A percentile compares a stretch with the other conserved stretches of the same genome.
These are phyloP conservation scores for Pipra filicauda DNA, from an alignment of 2,113 vertebrate species.

Conservation along the genomic window DNA sequence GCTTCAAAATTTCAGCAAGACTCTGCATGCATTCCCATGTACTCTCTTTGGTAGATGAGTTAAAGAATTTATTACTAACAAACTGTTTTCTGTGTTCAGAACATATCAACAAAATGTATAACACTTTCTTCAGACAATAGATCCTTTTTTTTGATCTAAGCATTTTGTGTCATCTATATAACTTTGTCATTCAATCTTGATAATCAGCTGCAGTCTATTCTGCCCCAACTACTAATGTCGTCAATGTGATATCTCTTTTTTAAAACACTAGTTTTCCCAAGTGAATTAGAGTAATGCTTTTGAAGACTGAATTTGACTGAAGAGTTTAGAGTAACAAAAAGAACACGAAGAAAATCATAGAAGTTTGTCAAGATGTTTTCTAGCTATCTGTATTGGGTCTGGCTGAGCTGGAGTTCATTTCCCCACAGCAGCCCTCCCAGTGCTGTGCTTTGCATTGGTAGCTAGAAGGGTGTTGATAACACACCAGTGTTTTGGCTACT, in stretches of 20 bases:
- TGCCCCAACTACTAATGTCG: neutral
- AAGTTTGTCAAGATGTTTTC: neutral
- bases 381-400: neutral
- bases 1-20: neutral
- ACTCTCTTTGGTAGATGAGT: neutral
- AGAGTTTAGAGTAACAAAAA: neutral
- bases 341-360: neutral
- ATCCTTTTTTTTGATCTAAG: neutral
- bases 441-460: no score
- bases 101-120: neutral
- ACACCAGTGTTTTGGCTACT: no score
- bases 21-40: neutral
- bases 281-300: neutral
- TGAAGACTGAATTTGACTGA: neutral
- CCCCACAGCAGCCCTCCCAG: no score
- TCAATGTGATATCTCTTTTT: neutral
- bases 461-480: no score
- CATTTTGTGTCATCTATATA: neutral
- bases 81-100: neutral
- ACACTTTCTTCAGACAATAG: neutral
- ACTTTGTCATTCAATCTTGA: neutral
- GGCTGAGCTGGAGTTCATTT: no score
- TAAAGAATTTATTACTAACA: neutral
- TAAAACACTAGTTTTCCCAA: neutral
- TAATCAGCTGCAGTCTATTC: constrained; percentile 31